Evolutionary conservation across 2,113 vertebrate genomes (phyloP).

Genomic region (Daphoenositta chrysoptera): DNA sequence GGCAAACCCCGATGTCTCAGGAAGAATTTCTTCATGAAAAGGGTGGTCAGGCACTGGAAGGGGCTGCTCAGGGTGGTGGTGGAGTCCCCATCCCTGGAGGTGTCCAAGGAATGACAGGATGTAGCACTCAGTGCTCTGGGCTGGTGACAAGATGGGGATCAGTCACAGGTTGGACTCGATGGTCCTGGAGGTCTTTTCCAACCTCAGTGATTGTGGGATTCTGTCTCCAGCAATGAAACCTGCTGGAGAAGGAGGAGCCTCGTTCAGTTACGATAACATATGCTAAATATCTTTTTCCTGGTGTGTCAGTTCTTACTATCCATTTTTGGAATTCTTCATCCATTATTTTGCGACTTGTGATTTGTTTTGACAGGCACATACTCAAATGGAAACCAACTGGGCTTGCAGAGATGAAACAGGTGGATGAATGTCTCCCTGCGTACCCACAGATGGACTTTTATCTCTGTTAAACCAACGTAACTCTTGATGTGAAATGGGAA

Average conservation of each 20-base stretch:
- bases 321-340: conserved; percentile 6
- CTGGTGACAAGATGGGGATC: not conserved
- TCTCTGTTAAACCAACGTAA: not conserved
- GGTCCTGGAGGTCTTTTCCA: not conserved
- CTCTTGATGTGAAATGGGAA: not conserved
- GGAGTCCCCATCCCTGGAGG: not conserved
- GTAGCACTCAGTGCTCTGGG: not conserved
- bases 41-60: not conserved
- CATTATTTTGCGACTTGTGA: not conserved
- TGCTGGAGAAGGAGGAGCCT: not conserved
- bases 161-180: accelerated
- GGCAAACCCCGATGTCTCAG: not conserved
- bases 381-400: not conserved
- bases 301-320: not conserved
- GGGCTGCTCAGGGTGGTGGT: not conserved
- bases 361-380: not conserved
- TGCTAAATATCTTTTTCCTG: not conserved
- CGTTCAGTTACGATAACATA: not conserved
- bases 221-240: not conserved
- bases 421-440: not conserved
- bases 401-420: not conserved
- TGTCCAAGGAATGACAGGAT: not conserved
- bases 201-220: not conserved
- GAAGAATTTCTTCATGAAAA: not conserved
- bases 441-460: not conserved